phyloP scores from a whole-genome alignment of 2,113 vertebrate genomes.

The Leuciscus idus region DNA sequence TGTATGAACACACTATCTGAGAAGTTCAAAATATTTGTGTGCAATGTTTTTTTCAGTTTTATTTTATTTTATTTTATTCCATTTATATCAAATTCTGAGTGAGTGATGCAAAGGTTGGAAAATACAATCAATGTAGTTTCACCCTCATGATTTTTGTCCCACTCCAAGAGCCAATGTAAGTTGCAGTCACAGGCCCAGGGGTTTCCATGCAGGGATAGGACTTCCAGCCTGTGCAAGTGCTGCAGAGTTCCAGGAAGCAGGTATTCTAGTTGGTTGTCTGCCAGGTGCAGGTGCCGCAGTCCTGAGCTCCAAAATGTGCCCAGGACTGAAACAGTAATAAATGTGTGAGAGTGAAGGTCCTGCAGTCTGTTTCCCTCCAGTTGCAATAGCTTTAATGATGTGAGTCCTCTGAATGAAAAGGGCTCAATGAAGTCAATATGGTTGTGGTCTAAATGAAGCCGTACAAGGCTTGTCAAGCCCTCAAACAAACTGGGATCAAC shows the following conservation, averaged over 20 bases:
- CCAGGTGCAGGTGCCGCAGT: constrained; percentile 76
- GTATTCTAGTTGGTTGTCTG: constrained; percentile 76
- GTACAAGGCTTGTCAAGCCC: constrained; percentile 72
- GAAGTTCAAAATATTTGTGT: not conserved
- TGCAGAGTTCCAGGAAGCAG: constrained; percentile 66
- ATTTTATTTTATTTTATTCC: not conserved
- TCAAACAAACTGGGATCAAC: constrained; percentile 71
- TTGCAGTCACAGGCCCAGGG: constrained; percentile 81
- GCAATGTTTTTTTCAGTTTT: not conserved
- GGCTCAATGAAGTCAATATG: constrained; percentile 78
- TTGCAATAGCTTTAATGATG: constrained; percentile 77
- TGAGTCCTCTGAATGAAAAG: constrained; percentile 75
- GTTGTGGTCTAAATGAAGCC: constrained; percentile 81
- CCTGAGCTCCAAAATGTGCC: constrained; percentile 78
- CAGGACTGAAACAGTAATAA: constrained; percentile 78
- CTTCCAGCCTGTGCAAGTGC: constrained; percentile 70
- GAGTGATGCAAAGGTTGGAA: not conserved
- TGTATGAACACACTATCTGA: not conserved
- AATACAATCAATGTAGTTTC: constrained; percentile 1
- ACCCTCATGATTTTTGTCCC: constrained; percentile 73
- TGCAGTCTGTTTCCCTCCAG: constrained; percentile 77
- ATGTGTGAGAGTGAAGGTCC: constrained; percentile 79
- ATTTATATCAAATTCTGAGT: not conserved
- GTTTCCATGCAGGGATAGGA: constrained; percentile 77
- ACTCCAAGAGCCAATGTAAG: constrained; percentile 76